Evolutionary conservation across 1,140 invertebrate species (phyloP).

Genomic region (Marisa cornuarietis): DNA sequence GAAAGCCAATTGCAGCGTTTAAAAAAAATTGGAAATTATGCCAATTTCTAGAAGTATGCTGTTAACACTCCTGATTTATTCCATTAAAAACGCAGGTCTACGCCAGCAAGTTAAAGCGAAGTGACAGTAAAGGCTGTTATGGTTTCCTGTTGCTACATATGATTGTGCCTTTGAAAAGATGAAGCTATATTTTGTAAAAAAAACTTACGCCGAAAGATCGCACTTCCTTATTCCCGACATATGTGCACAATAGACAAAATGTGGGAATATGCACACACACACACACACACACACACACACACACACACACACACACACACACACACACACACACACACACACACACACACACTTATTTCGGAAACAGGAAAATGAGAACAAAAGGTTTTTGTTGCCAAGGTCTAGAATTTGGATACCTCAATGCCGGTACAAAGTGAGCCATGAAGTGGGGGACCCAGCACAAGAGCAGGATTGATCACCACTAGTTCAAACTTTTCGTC

Average conservation of each 20-base stretch:
- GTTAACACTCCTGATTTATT: too few relatives aligned
- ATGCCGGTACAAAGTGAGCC: constrained; percentile 64
- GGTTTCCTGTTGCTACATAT: background rate
- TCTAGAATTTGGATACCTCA: constrained; percentile 52
- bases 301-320: background rate
- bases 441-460: constrained; percentile 69
- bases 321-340: background rate
- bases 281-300: background rate
- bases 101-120: too few relatives aligned
- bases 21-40: too few relatives aligned
- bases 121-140: background rate
- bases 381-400: background rate
- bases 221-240: too few relatives aligned
- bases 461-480: constrained; percentile 69
- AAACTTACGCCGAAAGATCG: too few relatives aligned
- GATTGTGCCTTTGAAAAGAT: background rate
- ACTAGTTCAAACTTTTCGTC: constrained; percentile 69
- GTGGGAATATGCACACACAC: too few relatives aligned
- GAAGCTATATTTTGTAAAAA: too few relatives aligned
- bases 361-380: background rate
- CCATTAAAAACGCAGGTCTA: too few relatives aligned
- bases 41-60: too few relatives aligned
- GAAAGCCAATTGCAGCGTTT: too few relatives aligned
- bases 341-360: background rate
- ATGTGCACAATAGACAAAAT: too few relatives aligned